These are phyloP conservation scores for Sebastes fasciatus DNA, from an alignment of 2,113 vertebrate genomes.

Conservation along the genomic window DNA sequence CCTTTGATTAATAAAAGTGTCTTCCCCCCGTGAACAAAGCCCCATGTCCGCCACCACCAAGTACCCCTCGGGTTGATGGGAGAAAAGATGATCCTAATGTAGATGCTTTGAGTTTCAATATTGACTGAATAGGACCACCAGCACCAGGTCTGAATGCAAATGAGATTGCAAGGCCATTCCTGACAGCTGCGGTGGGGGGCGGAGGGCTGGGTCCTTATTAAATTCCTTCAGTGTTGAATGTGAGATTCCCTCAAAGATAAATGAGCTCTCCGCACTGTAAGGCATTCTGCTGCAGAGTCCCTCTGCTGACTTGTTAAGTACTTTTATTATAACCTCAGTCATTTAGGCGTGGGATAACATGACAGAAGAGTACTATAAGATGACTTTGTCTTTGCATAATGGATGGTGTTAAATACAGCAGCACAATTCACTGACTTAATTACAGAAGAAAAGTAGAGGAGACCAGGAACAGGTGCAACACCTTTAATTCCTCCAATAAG, in stretches of 20 bases:
- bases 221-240: constrained; percentile 65
- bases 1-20: constrained; percentile 80
- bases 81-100: constrained; percentile 80
- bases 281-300: not conserved
- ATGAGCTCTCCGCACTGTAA: constrained; percentile 17
- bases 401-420: constrained; percentile 12
- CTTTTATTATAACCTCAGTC: constrained; percentile 37
- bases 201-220: constrained; percentile 50
- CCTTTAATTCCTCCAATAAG: not conserved
- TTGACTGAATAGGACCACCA: constrained; percentile 75
- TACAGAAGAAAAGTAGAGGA: not conserved
- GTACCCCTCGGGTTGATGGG: constrained; percentile 71
- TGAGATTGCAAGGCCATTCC: constrained; percentile 56
- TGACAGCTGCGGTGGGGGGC: constrained; percentile 46
- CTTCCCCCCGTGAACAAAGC: constrained; percentile 68
- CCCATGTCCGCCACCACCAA: constrained; percentile 58
- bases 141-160: constrained; percentile 77
- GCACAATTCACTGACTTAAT: not conserved
- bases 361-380: constrained; percentile 6
- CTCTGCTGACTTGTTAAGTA: constrained; percentile 32
- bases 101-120: constrained; percentile 69
- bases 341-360: not conserved
- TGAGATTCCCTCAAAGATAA: constrained; percentile 54
- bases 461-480: not conserved
- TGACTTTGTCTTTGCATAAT: constrained; percentile 16